A percentile compares a stretch with the other conserved stretches of the same genome.
phyloP scores from a whole-genome alignment of 2,113 vertebrate species.

The Notiomystis cincta region DNA sequence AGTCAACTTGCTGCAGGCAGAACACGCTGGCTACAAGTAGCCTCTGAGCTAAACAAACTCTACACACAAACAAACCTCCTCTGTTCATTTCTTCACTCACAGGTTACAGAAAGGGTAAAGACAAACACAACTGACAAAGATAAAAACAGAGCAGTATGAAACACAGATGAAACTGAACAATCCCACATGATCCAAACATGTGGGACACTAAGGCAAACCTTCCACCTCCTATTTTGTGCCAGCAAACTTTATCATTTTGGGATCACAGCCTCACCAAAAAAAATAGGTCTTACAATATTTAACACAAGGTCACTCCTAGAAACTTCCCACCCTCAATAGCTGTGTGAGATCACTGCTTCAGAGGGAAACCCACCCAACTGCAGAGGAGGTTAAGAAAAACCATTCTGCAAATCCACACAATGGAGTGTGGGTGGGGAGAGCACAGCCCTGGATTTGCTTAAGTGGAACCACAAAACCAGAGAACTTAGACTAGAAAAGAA shows the following conservation, averaged over 20 bases:
- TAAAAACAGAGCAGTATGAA: neutral
- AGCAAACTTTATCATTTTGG: neutral
- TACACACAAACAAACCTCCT: neutral
- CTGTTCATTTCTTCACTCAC: neutral
- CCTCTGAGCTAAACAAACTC: neutral
- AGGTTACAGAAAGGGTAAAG: neutral
- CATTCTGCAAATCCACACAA: neutral
- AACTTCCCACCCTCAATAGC: neutral
- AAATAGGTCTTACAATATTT: neutral
- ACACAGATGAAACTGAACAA: neutral
- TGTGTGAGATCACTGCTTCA: neutral
- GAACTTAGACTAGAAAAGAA: neutral
- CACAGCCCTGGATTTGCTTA: neutral
- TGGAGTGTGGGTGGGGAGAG: neutral
- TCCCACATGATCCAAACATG: neutral
- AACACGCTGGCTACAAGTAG: neutral
- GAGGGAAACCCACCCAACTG: neutral
- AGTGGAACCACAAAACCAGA: neutral
- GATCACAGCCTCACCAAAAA: neutral
- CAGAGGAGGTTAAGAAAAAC: neutral
- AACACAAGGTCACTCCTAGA: neutral
- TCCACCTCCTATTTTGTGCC: neutral
- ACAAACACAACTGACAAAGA: neutral
- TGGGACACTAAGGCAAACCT: neutral
- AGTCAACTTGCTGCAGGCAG: neutral